Base-by-base conservation (phyloP, 1,140 invertebrate genomes). In the Hypothenemus hampei region DNA sequence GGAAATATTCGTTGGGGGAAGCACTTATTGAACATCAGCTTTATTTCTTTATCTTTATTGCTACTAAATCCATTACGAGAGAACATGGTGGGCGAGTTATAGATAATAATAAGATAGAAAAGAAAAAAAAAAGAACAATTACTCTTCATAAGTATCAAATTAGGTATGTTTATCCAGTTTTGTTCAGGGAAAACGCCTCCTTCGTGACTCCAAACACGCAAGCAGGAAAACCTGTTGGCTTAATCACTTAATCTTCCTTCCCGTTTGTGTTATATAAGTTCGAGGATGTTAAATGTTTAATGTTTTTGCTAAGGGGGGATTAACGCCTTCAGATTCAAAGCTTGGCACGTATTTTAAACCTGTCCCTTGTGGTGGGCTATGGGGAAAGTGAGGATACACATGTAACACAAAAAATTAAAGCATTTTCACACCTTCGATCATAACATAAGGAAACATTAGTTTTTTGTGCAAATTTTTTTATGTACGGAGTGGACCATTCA, bases 211-310 rank as follows among this genome's bases (percentile, higher is more conserved):
- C 21, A 49, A 21, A 39, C 47, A 49, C 33, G 47, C 47, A 39
- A 49, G 31, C 21, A 39, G 36, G 36, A 39, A 49, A 49, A 49
- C 47, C 47, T 49, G 47, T 49, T 49, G 47, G 47, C 47, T 49
- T 49, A 49, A 49, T 49, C 47, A 49, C 47, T 49, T 49, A 49
- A 49, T 49, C 47, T 49, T 39, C 33, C 35, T 49, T 49, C 47
- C 47, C 47, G 33, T 49, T 39, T 39, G 47, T 49, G 47, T 49
- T 49, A 39, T 49, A 49, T 39, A 49, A 49, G 33, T 49, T 49
- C 33, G 33, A 47, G 47, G 23, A 49, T 49, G 47, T 49, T 49
- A 49, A 49, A 49, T 49, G 47, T 49, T 49, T 49, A 49, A 49
- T 49, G 47, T 49, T 49, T 49, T 49, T 49, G 19, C 35, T 36